Conservation (phyloP, 2,888 invertebrate genomes). For the Pyrrhopygopsis socrates region DNA sequence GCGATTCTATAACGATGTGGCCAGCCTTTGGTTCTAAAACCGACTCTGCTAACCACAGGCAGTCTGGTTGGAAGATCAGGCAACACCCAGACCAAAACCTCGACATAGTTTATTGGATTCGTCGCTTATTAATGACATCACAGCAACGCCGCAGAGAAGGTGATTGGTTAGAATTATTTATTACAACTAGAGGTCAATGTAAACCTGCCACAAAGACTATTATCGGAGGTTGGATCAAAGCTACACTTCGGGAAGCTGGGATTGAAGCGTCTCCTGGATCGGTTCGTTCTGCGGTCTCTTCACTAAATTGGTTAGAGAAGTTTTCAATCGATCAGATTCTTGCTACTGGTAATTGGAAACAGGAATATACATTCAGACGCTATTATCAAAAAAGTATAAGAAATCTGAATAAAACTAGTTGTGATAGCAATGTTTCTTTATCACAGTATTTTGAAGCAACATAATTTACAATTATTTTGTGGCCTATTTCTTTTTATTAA, state of each 20-base stretch:
- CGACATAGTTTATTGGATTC: slow-evolving; percentile 24
- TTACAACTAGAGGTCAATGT: slow-evolving; percentile 16
- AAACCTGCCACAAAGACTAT: slow-evolving; percentile 42
- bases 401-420: not conserved
- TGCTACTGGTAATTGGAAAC: slow-evolving; percentile 51
- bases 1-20: slow-evolving; percentile 28
- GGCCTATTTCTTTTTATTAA: too few species aligned
- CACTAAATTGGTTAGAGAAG: slow-evolving; percentile 58
- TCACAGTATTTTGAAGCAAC: slow-evolving; percentile 35
- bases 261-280: slow-evolving; percentile 45
- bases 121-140: not conserved
- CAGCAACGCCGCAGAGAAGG: not conserved
- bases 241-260: slow-evolving; percentile 28
- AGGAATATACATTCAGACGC: slow-evolving; percentile 75
- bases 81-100: slow-evolving; percentile 29
- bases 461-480: not conserved
- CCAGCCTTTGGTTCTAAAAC: too few species aligned
- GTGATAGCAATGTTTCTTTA: slow-evolving; percentile 6
- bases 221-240: slow-evolving; percentile 45
- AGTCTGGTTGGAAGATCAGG: slow-evolving; percentile 47
- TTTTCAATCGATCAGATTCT: slow-evolving; percentile 61
- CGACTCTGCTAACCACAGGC: slow-evolving; percentile 30
- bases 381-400: slow-evolving; percentile 67
- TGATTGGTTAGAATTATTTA: slow-evolving; percentile 19
- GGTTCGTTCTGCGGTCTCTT: slow-evolving; percentile 55